These are phyloP conservation scores for Patella depressa DNA, from an alignment of 2,888 invertebrate genomes.

Conservation along the genomic window DNA sequence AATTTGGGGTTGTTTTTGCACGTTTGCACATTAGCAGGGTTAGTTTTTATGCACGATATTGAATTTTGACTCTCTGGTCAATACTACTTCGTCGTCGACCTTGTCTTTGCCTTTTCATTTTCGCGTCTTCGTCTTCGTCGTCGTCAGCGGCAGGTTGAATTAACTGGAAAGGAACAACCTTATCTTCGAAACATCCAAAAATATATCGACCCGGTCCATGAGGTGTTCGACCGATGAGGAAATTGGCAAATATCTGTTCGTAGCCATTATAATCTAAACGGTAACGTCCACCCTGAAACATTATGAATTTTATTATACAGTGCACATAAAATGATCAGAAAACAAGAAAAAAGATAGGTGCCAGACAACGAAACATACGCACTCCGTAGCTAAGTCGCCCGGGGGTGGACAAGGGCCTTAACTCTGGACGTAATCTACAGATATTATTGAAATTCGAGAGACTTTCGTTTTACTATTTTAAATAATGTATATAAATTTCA, in stretches of 20 bases:
- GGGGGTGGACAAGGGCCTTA: too few species aligned
- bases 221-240: constrained; percentile 53
- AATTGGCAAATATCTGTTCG: constrained; percentile 59
- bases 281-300: constrained; percentile 47
- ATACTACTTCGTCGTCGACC: background rate
- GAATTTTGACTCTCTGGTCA: background rate
- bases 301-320: too few species aligned
- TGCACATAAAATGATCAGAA: too few species aligned
- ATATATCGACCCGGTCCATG: constrained; percentile 56
- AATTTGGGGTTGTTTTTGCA: too few species aligned
- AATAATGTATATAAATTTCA: too few species aligned
- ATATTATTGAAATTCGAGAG: too few species aligned
- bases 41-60: background rate
- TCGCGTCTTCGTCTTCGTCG: background rate
- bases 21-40: too few species aligned
- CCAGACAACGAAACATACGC: too few species aligned
- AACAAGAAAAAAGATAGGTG: too few species aligned
- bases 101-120: background rate
- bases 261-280: constrained; percentile 45
- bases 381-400: too few species aligned
- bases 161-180: constrained; percentile 39
- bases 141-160: constrained; percentile 34
- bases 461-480: too few species aligned
- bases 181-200: constrained; percentile 57
- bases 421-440: too few species aligned